Conservation (phyloP, 2,113 vertebrate genomes). For the Podarcis raffonei region DNA sequence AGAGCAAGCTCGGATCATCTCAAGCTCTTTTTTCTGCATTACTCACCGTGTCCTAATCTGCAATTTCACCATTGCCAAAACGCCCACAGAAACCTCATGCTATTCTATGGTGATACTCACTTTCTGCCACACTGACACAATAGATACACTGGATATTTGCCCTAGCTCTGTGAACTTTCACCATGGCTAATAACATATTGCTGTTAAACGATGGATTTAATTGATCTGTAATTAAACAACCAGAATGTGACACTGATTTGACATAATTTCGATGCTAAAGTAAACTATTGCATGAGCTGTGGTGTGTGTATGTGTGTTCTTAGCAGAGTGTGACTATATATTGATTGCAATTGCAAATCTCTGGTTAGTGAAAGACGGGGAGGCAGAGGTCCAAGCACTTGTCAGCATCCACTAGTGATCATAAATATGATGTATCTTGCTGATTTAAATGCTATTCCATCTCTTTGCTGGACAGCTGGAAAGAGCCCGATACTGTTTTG, state of each 20-base stretch:
- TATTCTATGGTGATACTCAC: not conserved
- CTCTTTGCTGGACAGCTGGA: not conserved
- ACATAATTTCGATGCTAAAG: not conserved
- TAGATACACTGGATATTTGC: not conserved
- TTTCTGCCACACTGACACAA: not conserved
- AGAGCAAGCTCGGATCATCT: not conserved
- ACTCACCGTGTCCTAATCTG: not conserved
- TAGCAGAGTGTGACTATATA: not conserved
- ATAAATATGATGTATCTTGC: fast-evolving
- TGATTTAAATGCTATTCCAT: not conserved
- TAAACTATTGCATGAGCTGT: not conserved
- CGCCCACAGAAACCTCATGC: not conserved
- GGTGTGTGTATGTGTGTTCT: not conserved
- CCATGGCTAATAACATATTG: not conserved
- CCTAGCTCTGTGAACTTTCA: not conserved
- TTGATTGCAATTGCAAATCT: constrained; percentile 4
- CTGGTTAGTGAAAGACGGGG: fast-evolving
- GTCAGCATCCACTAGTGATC: not conserved
- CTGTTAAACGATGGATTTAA: not conserved
- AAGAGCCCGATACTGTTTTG: not conserved
- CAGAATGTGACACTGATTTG: not conserved
- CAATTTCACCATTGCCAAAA: not conserved
- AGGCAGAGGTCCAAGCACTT: not conserved
- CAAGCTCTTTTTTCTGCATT: not conserved
- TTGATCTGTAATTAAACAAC: not conserved